Evolutionary conservation across 1,140 invertebrate genomes (phyloP).

Genomic region (Drosophila nikananu): DNA sequence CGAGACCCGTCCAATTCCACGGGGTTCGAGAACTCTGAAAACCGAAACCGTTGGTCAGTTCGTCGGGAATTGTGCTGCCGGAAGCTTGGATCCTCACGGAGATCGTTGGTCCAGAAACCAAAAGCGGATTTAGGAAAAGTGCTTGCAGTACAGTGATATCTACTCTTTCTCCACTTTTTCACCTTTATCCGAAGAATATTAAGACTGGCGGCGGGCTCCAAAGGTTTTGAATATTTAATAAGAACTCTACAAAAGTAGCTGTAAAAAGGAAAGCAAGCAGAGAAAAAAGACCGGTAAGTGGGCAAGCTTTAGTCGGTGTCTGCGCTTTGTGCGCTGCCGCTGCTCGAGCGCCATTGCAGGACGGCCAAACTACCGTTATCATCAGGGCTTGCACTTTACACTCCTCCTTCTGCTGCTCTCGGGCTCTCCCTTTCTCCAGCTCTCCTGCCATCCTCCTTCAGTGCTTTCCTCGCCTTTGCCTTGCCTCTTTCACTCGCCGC

Average conservation of each 20-base stretch:
- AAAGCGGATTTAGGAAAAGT: slow-evolving; percentile 14
- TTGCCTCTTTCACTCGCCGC: slow-evolving; percentile 9
- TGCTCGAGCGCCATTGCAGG: slow-evolving; percentile 65
- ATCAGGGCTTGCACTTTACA: slow-evolving; percentile 55
- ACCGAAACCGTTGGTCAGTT: slow-evolving; percentile 53
- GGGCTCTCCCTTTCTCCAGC: neutral
- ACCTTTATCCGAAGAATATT: slow-evolving; percentile 2
- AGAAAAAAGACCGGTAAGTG: slow-evolving; percentile 67
- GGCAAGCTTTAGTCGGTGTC: slow-evolving; percentile 42
- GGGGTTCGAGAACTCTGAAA: slow-evolving; percentile 18
- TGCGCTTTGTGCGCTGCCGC: slow-evolving; percentile 35
- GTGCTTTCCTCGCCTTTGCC: neutral
- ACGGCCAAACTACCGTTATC: slow-evolving; percentile 64
- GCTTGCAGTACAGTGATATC: slow-evolving; percentile 30
- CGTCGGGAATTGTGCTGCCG: slow-evolving; percentile 64
- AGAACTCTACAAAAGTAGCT: neutral
- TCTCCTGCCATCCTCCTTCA: neutral
- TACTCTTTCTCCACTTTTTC: neutral
- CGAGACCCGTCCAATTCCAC: neutral
- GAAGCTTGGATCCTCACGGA: slow-evolving; percentile 13
- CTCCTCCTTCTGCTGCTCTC: slow-evolving; percentile 29
- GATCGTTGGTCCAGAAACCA: slow-evolving; percentile 24
- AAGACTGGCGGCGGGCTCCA: slow-evolving; percentile 34
- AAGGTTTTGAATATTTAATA: slow-evolving; percentile 17
- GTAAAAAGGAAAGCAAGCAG: slow-evolving; percentile 6